Evolutionary conservation across 2,888 invertebrate species (phyloP).

Genomic region (Dysmachus trigonus): DNA sequence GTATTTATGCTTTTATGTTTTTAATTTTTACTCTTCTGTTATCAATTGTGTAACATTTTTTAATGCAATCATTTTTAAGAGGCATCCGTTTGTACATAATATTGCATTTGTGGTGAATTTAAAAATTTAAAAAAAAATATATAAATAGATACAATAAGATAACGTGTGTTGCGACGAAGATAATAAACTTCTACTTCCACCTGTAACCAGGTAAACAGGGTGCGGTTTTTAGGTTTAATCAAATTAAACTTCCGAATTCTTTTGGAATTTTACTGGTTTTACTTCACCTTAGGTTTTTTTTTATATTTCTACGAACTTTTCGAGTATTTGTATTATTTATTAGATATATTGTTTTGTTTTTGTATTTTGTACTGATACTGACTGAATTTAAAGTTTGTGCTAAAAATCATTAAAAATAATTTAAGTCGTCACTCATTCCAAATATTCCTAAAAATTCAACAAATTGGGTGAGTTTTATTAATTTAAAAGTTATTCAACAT

Average conservation of each 20-base stretch:
- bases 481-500: no score
- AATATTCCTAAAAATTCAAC: no score
- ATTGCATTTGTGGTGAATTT: neutral
- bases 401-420: no score
- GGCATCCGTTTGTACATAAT: neutral
- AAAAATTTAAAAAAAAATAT: neutral
- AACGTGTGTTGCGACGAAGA: neutral
- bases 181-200: neutral
- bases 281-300: no score
- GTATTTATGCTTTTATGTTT: neutral
- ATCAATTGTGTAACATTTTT: neutral
- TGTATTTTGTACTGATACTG: no score
- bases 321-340: neutral
- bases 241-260: neutral
- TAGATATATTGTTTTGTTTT: no score
- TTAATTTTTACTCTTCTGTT: neutral
- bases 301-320: no score
- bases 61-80: neutral
- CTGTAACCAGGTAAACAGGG: neutral
- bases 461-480: no score
- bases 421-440: no score
- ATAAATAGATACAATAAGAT: neutral
- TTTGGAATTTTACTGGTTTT: neutral
- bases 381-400: no score
- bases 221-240: neutral